These are phyloP conservation scores for Plestiodon gilberti DNA, from an alignment of 2,113 vertebrate genomes.

Conservation along the genomic window DNA sequence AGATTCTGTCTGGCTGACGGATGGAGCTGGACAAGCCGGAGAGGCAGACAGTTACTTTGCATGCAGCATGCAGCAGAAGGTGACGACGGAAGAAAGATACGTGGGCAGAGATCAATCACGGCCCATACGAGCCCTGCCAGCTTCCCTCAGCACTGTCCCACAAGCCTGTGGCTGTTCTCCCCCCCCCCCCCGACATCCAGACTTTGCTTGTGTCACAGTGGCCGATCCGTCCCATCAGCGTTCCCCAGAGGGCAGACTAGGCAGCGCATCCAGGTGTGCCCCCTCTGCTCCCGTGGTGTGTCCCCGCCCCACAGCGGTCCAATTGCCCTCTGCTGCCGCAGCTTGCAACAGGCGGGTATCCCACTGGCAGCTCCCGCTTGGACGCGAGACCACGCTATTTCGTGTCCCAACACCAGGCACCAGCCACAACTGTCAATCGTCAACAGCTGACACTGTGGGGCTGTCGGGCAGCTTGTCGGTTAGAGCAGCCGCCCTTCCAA, in stretches of 20 bases:
- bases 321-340: neutral
- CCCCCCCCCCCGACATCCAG: neutral
- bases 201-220: neutral
- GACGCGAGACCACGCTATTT: neutral
- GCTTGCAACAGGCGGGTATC: neutral
- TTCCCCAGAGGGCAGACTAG: neutral
- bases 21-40: constrained; percentile 10
- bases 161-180: no score
- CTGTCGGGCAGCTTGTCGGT: neutral
- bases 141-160: neutral
- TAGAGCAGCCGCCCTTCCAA: neutral
- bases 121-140: neutral
- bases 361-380: neutral
- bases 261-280: neutral
- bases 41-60: constrained; percentile 23
- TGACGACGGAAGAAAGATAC: neutral
- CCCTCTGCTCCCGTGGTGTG: neutral
- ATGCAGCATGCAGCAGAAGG: neutral
- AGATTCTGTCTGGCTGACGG: constrained; percentile 25
- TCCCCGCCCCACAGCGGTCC: no score
- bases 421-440: neutral
- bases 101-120: constrained; percentile 16
- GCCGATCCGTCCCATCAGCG: neutral
- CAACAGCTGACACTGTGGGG: neutral
- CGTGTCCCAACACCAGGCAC: neutral